Evolutionary conservation across 64 coral and sea anemone species (phyloP), one percentile per base, ranked within the genome.

Genomic region (Stylophora pistillata): DNA sequence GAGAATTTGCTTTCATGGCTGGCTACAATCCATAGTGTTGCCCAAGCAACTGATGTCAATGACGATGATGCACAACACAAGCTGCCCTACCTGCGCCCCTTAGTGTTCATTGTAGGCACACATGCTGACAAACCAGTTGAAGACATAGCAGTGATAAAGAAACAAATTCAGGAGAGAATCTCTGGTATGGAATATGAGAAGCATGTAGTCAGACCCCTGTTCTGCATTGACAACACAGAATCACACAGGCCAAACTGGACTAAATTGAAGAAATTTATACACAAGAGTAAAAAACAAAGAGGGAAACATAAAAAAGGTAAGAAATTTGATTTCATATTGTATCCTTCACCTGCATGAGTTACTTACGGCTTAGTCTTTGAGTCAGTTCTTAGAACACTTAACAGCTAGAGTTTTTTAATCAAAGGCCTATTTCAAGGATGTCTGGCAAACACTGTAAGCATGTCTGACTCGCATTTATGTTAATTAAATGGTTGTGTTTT

Each of bases 1-100:
- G 87, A 89, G 12, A 74, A 25, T 33, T 61, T 89, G 25, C 13
- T 79, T 13, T 89, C 87, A 21, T 89, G 87, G 87, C 76, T 89
- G 2, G 59, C 18, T 15, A 75, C 76, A 53, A 60, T 89, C 20
- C 74, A 89, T 27, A 10, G 55, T 9, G 0, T n/a, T 14, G 29
- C 28, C 20, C 55, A 13, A 23, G 13, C 13, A 74, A 31, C 1
- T 14, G 41, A 74, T 30, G 86, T 29, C 25, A 47, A 0, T 13
- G 70, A 57, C 20, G 71, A 81, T 10, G 41, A 73, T 14, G 37
- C 30, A 10, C 72, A 89, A 29, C 20, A 14, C 0, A 15, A 76
- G 54, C 9, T 18, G 28, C 23, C 33, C 13, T 75, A 88, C 76
- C 15, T 78, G 1, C 75, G 75, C 0, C 75, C 75, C 0, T 30